phyloP scores from a whole-genome alignment of 2,113 vertebrate species.

The Bos javanicus region DNA sequence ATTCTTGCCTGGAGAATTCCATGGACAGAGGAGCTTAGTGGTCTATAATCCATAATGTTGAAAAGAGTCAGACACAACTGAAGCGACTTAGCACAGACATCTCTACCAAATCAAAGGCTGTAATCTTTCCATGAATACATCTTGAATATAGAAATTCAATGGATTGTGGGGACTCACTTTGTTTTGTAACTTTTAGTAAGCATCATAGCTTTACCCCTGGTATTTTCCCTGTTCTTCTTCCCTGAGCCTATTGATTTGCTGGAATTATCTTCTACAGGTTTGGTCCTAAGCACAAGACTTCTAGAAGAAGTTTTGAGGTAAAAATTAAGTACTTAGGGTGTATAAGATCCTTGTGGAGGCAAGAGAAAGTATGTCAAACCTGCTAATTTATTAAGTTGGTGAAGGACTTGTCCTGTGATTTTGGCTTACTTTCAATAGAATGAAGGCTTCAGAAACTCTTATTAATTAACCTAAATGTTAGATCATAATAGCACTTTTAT shows the following conservation, averaged over 20 bases:
- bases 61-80: background rate
- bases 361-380: background rate
- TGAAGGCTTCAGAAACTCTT: background rate
- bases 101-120: background rate
- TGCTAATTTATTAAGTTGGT: background rate
- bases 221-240: background rate
- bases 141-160: background rate
- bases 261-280: background rate
- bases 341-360: background rate
- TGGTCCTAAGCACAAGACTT: background rate
- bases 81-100: background rate
- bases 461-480: background rate
- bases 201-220: background rate
- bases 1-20: background rate
- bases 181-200: background rate
- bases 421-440: background rate
- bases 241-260: background rate
- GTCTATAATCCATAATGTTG: background rate
- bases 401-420: background rate
- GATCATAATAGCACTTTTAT: background rate
- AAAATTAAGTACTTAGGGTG: background rate
- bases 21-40: background rate
- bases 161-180: background rate
- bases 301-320: background rate
- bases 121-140: background rate